Percentiles rank a stretch among this genome's conserved stretches.
These are phyloP conservation scores for Serranus cabrilla DNA, from an alignment of 2,797 vertebrate species.

Conservation along the genomic window DNA sequence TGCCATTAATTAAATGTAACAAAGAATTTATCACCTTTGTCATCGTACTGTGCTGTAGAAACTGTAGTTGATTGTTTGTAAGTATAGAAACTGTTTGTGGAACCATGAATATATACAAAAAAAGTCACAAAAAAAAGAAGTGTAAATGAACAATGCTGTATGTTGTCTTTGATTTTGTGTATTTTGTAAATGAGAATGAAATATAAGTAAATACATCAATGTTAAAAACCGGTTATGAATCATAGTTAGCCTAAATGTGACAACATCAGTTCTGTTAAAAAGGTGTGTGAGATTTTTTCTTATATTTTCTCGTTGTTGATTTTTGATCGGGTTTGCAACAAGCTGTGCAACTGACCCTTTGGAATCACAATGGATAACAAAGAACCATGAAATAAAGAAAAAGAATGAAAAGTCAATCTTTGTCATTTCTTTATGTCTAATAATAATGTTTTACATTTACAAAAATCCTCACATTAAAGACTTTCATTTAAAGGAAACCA, in stretches of 20 bases:
- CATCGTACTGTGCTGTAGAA: slow-evolving; percentile 92
- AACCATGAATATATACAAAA: slow-evolving; percentile 83
- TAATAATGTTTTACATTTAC: not conserved
- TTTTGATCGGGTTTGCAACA: slow-evolving; percentile 70
- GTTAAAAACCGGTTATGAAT: slow-evolving; percentile 80
- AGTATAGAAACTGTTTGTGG: slow-evolving; percentile 85
- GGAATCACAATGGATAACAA: slow-evolving; percentile 77
- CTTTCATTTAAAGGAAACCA: no score
- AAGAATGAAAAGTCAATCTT: slow-evolving; percentile 40
- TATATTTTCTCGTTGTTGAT: slow-evolving; percentile 74
- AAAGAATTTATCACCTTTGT: slow-evolving; percentile 83
- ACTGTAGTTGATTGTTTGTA: slow-evolving; percentile 92
- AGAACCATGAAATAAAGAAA: slow-evolving; percentile 84
- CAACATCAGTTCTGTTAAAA: slow-evolving; percentile 79
- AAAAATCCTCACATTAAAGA: no score
- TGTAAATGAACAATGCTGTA: slow-evolving; percentile 85
- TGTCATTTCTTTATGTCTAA: slow-evolving; percentile 27
- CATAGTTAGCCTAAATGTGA: slow-evolving; percentile 85
- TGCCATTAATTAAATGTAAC: slow-evolving; percentile 84
- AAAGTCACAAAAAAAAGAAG: slow-evolving; percentile 74
- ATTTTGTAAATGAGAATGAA: slow-evolving; percentile 86
- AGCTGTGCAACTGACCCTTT: slow-evolving; percentile 68
- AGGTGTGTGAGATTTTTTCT: slow-evolving; percentile 83
- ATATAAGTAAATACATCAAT: slow-evolving; percentile 82
- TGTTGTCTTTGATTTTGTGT: slow-evolving; percentile 88